These are phyloP conservation scores for Melanotaenia duboulayi DNA, from an alignment of 2,113 vertebrate genomes.

Conservation along the genomic window DNA sequence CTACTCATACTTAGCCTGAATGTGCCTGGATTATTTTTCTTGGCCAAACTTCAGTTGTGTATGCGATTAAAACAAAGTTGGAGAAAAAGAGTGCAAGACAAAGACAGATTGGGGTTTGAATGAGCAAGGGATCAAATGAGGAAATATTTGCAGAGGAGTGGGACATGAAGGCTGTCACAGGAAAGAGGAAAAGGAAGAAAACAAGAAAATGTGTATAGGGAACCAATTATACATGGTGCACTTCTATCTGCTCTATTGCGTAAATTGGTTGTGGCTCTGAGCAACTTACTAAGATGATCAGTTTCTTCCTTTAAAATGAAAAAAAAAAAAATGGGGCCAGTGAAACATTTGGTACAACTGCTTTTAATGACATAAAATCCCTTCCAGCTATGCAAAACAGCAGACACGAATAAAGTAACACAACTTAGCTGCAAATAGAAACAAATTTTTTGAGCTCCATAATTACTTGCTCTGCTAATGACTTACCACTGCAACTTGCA, in stretches of 20 bases:
- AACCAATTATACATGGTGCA: constrained; percentile 40
- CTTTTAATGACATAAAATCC: constrained; percentile 37
- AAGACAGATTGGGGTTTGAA: constrained; percentile 5
- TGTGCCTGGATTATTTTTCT: constrained; percentile 18
- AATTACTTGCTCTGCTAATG: constrained; percentile 42
- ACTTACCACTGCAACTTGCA: constrained; percentile 31
- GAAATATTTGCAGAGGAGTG: constrained; percentile 36
- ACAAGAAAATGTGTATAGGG: constrained; percentile 18
- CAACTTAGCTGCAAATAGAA: constrained; percentile 15
- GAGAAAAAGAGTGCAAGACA: constrained; percentile 3
- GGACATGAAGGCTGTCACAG: constrained; percentile 33
- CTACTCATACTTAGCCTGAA: constrained; percentile 16
- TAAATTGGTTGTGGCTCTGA: constrained; percentile 26
- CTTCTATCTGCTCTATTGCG: constrained; percentile 23
- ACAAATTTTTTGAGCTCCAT: background rate
- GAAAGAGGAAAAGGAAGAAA: constrained; percentile 13
- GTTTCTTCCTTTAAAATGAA: constrained; percentile 10
- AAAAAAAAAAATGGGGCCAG: constrained; percentile 1
- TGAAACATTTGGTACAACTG: background rate
- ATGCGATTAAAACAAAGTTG: constrained; percentile 34
- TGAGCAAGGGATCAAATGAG: constrained; percentile 44
- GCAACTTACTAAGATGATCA: constrained; percentile 19
- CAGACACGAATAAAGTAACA: constrained; percentile 4
- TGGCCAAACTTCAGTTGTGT: constrained; percentile 32
- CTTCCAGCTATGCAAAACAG: constrained; percentile 29